phyloP scores from a whole-genome alignment of 2,888 invertebrate genomes.

The Stegophylla sp. region DNA sequence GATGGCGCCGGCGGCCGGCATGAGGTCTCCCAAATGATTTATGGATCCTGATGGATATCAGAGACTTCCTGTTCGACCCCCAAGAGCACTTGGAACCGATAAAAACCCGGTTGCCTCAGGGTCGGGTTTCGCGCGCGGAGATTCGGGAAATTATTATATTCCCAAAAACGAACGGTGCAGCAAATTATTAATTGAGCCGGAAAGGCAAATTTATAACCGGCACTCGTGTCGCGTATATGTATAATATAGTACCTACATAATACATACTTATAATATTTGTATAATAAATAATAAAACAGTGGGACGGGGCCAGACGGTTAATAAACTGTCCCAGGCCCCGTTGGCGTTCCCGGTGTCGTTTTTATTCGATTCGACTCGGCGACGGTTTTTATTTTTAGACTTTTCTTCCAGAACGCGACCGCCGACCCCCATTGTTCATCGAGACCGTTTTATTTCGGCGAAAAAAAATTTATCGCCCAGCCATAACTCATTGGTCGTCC shows the following conservation, averaged over 20 bases:
- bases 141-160: conserved; percentile 28
- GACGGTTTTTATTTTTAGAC: conserved; percentile 51
- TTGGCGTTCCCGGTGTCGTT: conserved; percentile 14
- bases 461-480: conserved; percentile 36
- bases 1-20: conserved; percentile 57
- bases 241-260: background rate
- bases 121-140: conserved; percentile 50
- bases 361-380: conserved; percentile 37
- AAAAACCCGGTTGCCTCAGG: conserved; percentile 33
- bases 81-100: conserved; percentile 49
- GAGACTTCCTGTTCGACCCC: conserved; percentile 57
- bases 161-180: background rate
- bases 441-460: conserved; percentile 34
- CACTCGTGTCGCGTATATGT: background rate
- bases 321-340: conserved; percentile 29
- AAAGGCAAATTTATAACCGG: conserved; percentile 41
- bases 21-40: conserved; percentile 55
- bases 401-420: conserved; percentile 25
- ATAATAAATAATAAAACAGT: conserved; percentile 50
- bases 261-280: too few species aligned
- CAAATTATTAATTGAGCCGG: conserved; percentile 26
- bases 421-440: conserved; percentile 25
- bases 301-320: conserved; percentile 41
- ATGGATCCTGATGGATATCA: conserved; percentile 57
- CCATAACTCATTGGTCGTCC: conserved; percentile 29